A percentile compares a stretch with the other conserved stretches of the same genome.
These are phyloP conservation scores for Gracilinanus agilis DNA, from an alignment of 2,113 vertebrate species.

Conservation along the genomic window DNA sequence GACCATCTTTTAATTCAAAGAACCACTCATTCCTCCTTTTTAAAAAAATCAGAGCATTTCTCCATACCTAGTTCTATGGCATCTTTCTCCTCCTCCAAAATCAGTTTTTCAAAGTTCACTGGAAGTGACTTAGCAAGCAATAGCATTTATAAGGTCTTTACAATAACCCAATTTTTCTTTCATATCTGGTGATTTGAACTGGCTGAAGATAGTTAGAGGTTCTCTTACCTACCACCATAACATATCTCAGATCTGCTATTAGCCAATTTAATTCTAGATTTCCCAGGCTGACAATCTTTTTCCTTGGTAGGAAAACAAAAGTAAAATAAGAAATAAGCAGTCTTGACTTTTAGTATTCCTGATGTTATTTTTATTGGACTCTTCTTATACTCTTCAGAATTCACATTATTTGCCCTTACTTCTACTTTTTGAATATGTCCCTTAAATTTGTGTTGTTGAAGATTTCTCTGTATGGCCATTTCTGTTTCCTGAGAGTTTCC, in stretches of 20 bases:
- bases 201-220: not conserved
- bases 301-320: not conserved
- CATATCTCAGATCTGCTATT: not conserved
- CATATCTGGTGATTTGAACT: not conserved
- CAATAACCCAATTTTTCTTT: not conserved
- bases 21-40: not conserved
- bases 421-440: not conserved
- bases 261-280: not conserved
- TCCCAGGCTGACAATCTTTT: not conserved
- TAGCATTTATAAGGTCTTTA: not conserved
- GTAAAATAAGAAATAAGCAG: not conserved
- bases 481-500: not conserved
- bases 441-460: not conserved
- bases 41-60: not conserved
- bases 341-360: not conserved
- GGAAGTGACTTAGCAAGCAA: not conserved
- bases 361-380: not conserved
- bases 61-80: not conserved
- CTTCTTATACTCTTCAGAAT: not conserved
- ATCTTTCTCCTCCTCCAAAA: not conserved
- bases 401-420: not conserved
- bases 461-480: not conserved
- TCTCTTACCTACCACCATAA: not conserved
- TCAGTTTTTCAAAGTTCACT: not conserved
- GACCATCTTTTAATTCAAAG: not conserved